A percentile compares a stretch with the other conserved stretches of the same genome.
These are phyloP conservation scores for Monochamus saltuarius DNA, from an alignment of 1,140 invertebrate genomes.

Conservation along the genomic window DNA sequence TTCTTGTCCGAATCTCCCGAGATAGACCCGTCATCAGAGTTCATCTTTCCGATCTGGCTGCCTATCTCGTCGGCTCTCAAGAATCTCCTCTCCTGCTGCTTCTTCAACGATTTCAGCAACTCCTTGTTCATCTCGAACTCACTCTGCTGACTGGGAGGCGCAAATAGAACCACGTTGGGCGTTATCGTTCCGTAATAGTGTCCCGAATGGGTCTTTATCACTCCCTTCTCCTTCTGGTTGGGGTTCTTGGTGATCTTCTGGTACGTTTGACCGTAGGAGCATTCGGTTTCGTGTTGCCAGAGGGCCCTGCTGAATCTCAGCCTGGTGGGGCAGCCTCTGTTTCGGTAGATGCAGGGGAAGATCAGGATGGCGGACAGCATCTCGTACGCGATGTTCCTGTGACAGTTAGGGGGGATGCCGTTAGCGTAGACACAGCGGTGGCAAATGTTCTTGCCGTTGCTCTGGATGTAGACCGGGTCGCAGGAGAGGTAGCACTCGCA, in stretches of 20 bases:
- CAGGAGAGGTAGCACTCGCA: constrained; percentile 43
- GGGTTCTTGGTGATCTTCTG: constrained; percentile 12
- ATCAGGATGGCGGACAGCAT: constrained; percentile 32
- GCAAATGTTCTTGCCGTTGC: constrained; percentile 42
- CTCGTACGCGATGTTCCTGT: constrained; percentile 41
- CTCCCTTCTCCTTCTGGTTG: constrained; percentile 32
- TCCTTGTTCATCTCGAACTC: constrained; percentile 22
- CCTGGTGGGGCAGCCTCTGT: constrained; percentile 30
- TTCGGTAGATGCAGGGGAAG: constrained; percentile 42
- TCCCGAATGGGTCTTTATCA: constrained; percentile 44
- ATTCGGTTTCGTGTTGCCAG: constrained; percentile 42
- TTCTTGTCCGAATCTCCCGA: constrained; percentile 10
- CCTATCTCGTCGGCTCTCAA: constrained; percentile 23
- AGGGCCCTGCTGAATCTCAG: constrained; percentile 37
- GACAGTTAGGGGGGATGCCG: constrained; percentile 26
- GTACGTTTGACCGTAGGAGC: constrained; percentile 34
- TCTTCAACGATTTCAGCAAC: constrained; percentile 30
- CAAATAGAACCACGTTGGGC: constrained; percentile 36
- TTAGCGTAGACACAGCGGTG: constrained; percentile 41
- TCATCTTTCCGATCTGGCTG: constrained; percentile 14
- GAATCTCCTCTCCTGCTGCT: constrained; percentile 26
- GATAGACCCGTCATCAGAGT: constrained; percentile 26
- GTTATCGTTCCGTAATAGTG: constrained; percentile 46
- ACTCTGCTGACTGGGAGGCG: constrained; percentile 23
- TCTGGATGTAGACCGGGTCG: constrained; percentile 37